Evolutionary conservation across 2,797 vertebrate species (phyloP).

Genomic region (Clarias pachynema): DNA sequence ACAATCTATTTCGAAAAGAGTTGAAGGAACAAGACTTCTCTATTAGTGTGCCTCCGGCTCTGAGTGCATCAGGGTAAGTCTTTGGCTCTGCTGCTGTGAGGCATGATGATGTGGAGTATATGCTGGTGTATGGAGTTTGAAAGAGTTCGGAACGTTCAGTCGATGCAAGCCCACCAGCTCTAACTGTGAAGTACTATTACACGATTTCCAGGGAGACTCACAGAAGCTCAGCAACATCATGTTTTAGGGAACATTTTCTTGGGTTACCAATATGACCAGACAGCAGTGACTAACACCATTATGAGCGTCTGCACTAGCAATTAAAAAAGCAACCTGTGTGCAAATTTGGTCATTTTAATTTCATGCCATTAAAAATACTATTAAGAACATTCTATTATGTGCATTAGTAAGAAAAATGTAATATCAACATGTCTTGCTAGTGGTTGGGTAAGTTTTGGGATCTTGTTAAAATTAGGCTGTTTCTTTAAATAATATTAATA

Average conservation of each 20-base stretch:
- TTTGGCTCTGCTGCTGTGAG: not conserved
- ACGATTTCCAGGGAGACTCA: not conserved
- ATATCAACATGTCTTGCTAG: not conserved
- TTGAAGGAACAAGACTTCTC: not conserved
- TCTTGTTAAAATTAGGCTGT: not conserved
- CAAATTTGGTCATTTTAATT: not conserved
- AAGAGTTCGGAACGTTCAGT: not conserved
- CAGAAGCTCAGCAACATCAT: not conserved
- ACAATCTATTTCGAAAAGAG: not conserved
- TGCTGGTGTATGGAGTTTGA: not conserved
- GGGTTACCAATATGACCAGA: not conserved
- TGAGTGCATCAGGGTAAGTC: not conserved
- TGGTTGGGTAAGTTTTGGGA: not conserved
- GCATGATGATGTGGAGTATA: not conserved
- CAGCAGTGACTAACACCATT: not conserved
- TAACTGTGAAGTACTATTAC: slow-evolving; percentile 1
- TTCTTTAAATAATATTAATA: not conserved
- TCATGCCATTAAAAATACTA: not conserved
- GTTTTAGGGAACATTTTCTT: slow-evolving; percentile 9
- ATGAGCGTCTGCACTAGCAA: not conserved
- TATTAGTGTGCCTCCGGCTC: not conserved
- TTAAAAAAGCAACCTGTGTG: not conserved
- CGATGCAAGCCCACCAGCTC: not conserved
- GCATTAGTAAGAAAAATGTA: not conserved
- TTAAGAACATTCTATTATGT: not conserved